Percentiles rank a stretch among this genome's conserved stretches.
phyloP scores from a whole-genome alignment of 2,888 invertebrate genomes.

The Cryptophagus acutangulus region DNA sequence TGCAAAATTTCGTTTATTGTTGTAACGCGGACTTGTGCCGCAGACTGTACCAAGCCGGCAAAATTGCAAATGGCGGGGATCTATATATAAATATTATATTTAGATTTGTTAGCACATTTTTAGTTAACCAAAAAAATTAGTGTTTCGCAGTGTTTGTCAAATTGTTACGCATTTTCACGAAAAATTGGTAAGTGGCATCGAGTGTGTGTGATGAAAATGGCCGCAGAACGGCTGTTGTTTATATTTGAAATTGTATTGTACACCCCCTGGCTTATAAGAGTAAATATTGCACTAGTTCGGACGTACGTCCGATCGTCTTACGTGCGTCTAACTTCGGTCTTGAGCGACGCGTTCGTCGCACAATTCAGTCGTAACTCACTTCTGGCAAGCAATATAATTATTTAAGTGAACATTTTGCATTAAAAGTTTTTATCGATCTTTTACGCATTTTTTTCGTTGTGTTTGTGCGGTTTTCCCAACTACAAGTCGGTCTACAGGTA shows the following conservation, averaged over 20 bases:
- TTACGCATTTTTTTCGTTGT: slow-evolving; percentile 40
- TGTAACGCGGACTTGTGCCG: background rate
- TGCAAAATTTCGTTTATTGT: no score
- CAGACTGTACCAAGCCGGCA: slow-evolving; percentile 40
- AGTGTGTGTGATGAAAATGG: slow-evolving; percentile 19
- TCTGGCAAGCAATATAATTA: slow-evolving; percentile 47
- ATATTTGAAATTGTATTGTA: slow-evolving; percentile 38
- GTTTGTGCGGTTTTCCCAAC: slow-evolving; percentile 28
- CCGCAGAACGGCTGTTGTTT: slow-evolving; percentile 34
- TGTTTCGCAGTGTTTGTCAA: slow-evolving; percentile 27
- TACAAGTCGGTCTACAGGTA: slow-evolving; percentile 33
- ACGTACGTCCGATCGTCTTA: slow-evolving; percentile 39
- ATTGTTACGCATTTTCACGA: slow-evolving; percentile 22
- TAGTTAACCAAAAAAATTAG: slow-evolving; percentile 27
- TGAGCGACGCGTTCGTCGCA: slow-evolving; percentile 34
- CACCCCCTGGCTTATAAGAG: slow-evolving; percentile 44
- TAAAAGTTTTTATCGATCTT: slow-evolving; percentile 50
- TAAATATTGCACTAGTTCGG: slow-evolving; percentile 43
- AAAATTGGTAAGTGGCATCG: slow-evolving; percentile 31
- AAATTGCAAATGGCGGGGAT: slow-evolving; percentile 47
- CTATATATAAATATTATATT: slow-evolving; percentile 49
- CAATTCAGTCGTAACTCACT: slow-evolving; percentile 41
- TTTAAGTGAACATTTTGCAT: slow-evolving; percentile 51
- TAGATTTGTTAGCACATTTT: slow-evolving; percentile 38
- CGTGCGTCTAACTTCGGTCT: slow-evolving; percentile 39